Base-by-base conservation (phyloP, 1,140 invertebrate genomes). In the Phthorimaea operculella region DNA sequence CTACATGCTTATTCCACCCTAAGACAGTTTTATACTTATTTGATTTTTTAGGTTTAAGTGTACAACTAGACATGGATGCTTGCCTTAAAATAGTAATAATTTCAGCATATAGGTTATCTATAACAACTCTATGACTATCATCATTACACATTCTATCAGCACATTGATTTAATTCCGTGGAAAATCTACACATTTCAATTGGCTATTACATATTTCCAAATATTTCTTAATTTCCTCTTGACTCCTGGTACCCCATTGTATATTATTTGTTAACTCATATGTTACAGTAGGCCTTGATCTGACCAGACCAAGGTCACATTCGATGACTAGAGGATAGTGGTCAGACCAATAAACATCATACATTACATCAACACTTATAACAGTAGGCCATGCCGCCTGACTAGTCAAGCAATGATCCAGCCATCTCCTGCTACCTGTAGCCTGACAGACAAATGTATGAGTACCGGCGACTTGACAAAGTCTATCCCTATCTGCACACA, bases 381-480 rank as follows among this genome's bases (percentile, higher is more conserved):
- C 45, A 10, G 45, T 48, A 48, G 10, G 14, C 16, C 45, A 48
- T 15, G 45, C 45, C 11, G 45, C 45, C 17, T 48, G n/a, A 10
- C 9, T 48, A 16, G 45, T 48, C 16, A 48, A 16, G 16, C 45
- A 48, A 16, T 48, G 45, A 18, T 48, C 45, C 45, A 48, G 16
- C 45, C 45, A 48, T 10, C 45, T 15, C 4, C 10, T 15, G 10
- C 45, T 48, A 48, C 45, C 45, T 16, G n/a, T 48, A 11, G 17
- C n/a, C 17, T 16, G n/a, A 48, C 45, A 16, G 45, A 48, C 45
- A 48, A 16, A 48, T n/a, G 45, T 48, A 18, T 48, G 45, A 12
- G 17, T 16, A 18, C 16, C 16, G 3, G 10, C 3, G 3, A 15
- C n/a, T 6, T 10, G 3, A 16, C 16, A 2, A 4, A 48, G 17